Evolutionary conservation across 1,140 invertebrate genomes (phyloP).

Genomic region (Neodiprion lecontei): DNA sequence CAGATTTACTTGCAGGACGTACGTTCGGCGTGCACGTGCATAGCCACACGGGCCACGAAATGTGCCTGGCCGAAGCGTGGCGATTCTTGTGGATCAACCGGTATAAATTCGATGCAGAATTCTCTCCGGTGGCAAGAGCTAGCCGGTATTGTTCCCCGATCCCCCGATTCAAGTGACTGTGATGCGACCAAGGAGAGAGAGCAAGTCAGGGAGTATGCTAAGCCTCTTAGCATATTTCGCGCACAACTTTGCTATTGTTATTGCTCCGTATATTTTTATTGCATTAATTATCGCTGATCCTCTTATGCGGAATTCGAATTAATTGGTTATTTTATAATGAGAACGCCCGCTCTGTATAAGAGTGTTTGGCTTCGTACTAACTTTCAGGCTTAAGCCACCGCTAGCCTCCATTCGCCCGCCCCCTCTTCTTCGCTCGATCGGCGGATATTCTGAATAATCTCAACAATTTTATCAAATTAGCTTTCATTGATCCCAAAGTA

Average conservation of each 20-base stretch:
- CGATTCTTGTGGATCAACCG: no score
- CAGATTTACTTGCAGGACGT: conserved; percentile 7
- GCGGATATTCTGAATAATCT: conserved; percentile 2
- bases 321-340: conserved; percentile 49
- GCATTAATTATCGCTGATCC: conserved; percentile 56
- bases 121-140: no score
- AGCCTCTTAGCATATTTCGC: conserved; percentile 52
- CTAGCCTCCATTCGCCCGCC: background rate
- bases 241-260: conserved; percentile 43
- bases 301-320: conserved; percentile 50
- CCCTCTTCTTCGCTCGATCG: background rate
- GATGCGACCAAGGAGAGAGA: background rate
- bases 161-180: background rate
- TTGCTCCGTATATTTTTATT: conserved; percentile 51
- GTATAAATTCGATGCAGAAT: no score
- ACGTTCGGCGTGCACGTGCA: no score
- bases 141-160: background rate
- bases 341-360: conserved; percentile 15
- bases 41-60: no score
- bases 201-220: conserved; percentile 32
- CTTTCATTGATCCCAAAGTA: background rate
- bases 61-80: no score
- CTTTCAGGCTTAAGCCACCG: background rate
- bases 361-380: background rate
- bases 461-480: background rate